These are phyloP conservation scores for Corythoichthys intestinalis DNA, from an alignment of 2,113 vertebrate genomes.

Conservation along the genomic window DNA sequence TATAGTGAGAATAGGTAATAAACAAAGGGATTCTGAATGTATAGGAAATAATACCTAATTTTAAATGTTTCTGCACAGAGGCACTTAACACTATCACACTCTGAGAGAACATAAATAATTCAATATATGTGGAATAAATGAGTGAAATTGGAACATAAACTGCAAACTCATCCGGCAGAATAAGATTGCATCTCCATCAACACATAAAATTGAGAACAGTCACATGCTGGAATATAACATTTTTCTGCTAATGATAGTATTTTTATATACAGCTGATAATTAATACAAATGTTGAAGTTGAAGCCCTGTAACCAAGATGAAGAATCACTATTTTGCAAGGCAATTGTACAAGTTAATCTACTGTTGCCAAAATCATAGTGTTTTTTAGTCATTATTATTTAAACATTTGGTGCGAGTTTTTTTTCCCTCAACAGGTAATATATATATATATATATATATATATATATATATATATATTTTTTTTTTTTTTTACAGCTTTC, in stretches of 20 bases:
- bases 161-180: conserved; percentile 16
- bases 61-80: background rate
- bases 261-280: background rate
- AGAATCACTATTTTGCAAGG: background rate
- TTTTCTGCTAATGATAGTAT: background rate
- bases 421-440: too few relatives aligned
- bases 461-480: too few relatives aligned
- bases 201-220: conserved; percentile 20
- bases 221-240: conserved; percentile 1
- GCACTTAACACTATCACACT: background rate
- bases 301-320: background rate
- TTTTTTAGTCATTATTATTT: too few relatives aligned
- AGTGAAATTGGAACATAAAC: conserved; percentile 3
- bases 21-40: background rate
- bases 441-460: too few relatives aligned
- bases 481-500: too few relatives aligned
- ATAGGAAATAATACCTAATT: background rate
- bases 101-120: background rate
- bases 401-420: too few relatives aligned
- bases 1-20: background rate
- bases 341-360: too few relatives aligned
- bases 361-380: too few relatives aligned
- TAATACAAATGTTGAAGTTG: background rate
- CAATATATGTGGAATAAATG: background rate
- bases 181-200: conserved; percentile 16